phyloP scores from a whole-genome alignment of 2,888 invertebrate species.

The Platerodrilus igneus region DNA sequence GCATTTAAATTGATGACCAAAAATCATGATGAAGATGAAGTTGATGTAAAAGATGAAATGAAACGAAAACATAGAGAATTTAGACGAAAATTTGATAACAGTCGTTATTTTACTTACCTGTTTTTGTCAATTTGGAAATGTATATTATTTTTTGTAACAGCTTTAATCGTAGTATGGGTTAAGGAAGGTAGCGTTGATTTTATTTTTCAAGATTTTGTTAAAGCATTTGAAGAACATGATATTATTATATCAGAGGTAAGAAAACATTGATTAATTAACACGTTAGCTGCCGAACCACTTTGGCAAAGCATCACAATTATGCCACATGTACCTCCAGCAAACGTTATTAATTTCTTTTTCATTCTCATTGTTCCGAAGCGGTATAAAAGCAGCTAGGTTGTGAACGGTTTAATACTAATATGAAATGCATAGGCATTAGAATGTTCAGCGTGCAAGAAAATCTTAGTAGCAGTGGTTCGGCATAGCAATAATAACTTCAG shows the following conservation, averaged over 20 bases:
- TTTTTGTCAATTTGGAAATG: conserved; percentile 74
- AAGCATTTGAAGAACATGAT: conserved; percentile 52
- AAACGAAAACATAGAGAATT: too few relatives aligned
- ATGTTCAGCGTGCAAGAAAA: too few relatives aligned
- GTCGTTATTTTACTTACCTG: conserved; percentile 68
- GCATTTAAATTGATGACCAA: too few relatives aligned
- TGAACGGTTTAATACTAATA: too few relatives aligned
- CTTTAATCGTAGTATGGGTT: conserved; percentile 53
- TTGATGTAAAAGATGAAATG: conserved; percentile 44
- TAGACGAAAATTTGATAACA: conserved; percentile 37
- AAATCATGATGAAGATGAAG: conserved; percentile 39
- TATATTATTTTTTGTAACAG: conserved; percentile 61
- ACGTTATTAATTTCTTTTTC: too few relatives aligned
- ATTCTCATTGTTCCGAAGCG: too few relatives aligned
- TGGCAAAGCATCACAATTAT: not conserved
- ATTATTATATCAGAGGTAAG: conserved; percentile 55
- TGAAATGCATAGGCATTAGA: too few relatives aligned
- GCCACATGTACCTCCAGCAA: too few relatives aligned
- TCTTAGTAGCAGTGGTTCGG: too few relatives aligned
- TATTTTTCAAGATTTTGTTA: conserved; percentile 50
- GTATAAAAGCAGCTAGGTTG: too few relatives aligned
- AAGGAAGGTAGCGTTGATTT: conserved; percentile 48
- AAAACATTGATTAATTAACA: not conserved
- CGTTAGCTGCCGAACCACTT: too few relatives aligned
- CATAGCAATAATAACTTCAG: too few relatives aligned